A percentile compares a stretch with the other conserved stretches of the same genome.
phyloP scores from a whole-genome alignment of 1,140 invertebrate genomes.

The Polyergus mexicanus region DNA sequence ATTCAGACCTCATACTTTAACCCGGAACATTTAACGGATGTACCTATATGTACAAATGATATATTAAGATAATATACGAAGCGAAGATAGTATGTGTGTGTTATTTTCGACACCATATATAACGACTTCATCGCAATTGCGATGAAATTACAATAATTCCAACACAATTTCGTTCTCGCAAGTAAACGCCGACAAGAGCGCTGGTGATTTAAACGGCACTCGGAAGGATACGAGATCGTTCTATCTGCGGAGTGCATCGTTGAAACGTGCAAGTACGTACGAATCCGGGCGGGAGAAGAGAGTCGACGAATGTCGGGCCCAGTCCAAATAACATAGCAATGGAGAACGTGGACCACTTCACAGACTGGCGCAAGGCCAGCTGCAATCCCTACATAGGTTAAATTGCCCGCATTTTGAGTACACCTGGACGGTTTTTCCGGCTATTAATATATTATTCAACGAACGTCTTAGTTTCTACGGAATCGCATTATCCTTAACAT shows the following conservation, averaged over 20 bases:
- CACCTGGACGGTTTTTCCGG: constrained; percentile 76
- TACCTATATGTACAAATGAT: neutral
- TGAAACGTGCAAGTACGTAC: constrained; percentile 60
- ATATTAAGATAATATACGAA: constrained; percentile 9
- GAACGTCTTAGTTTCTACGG: constrained; percentile 59
- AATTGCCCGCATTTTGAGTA: constrained; percentile 78
- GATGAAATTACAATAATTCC: constrained; percentile 40
- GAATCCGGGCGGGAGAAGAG: constrained; percentile 52
- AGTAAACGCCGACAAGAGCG: constrained; percentile 34
- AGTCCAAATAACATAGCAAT: constrained; percentile 37
- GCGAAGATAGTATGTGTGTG: neutral
- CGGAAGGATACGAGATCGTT: constrained; percentile 44
- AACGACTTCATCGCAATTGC: neutral
- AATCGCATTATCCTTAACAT: constrained; percentile 31
- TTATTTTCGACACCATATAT: neutral
- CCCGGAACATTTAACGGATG: neutral
- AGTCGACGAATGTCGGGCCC: neutral
- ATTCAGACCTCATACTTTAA: neutral
- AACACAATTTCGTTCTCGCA: constrained; percentile 52
- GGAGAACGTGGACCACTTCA: constrained; percentile 79
- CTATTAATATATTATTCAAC: constrained; percentile 80
- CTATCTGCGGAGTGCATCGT: constrained; percentile 59
- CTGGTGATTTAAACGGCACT: constrained; percentile 61
- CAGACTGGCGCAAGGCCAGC: constrained; percentile 77
- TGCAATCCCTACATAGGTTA: constrained; percentile 79